A percentile compares a stretch with the other conserved stretches of the same genome.
These are phyloP conservation scores for Rhagoletis pomonella DNA, from an alignment of 1,140 invertebrate species.

Conservation along the genomic window DNA sequence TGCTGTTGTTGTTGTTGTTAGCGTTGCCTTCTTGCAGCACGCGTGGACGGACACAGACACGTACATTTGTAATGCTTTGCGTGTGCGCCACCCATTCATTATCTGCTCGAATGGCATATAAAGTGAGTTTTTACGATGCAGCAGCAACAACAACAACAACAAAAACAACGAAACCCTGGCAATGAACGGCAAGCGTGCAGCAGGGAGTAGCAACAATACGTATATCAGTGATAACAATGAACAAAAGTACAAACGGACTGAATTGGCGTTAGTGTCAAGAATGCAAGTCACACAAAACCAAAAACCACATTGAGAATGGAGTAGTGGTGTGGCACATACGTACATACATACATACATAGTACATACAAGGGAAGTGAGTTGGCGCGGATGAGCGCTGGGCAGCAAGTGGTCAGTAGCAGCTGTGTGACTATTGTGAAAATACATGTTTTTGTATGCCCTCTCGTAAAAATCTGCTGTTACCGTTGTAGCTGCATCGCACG, in stretches of 20 bases:
- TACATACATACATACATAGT: too few species aligned
- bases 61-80: conserved; percentile 12
- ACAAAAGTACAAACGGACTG: neutral
- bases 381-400: neutral
- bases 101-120: conserved; percentile 51
- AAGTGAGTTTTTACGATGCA: conserved; percentile 41
- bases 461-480: neutral
- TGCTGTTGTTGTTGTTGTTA: neutral
- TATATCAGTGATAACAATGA: conserved; percentile 11
- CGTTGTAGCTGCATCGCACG: too few species aligned
- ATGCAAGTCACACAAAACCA: conserved; percentile 40
- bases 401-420: neutral
- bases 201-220: too few species aligned
- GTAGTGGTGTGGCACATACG: neutral
- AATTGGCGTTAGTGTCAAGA: neutral
- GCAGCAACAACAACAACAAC: conserved; percentile 3
- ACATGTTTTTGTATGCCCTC: neutral
- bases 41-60: neutral
- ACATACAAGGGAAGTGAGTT: too few species aligned
- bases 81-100: conserved; percentile 39
- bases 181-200: too few species aligned
- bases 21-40: neutral
- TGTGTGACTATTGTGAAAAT: neutral
- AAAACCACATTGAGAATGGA: conserved; percentile 12
- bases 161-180: too few species aligned